phyloP scores from a whole-genome alignment of 1,140 invertebrate genomes.

The Ceratosolen fusciceps region DNA sequence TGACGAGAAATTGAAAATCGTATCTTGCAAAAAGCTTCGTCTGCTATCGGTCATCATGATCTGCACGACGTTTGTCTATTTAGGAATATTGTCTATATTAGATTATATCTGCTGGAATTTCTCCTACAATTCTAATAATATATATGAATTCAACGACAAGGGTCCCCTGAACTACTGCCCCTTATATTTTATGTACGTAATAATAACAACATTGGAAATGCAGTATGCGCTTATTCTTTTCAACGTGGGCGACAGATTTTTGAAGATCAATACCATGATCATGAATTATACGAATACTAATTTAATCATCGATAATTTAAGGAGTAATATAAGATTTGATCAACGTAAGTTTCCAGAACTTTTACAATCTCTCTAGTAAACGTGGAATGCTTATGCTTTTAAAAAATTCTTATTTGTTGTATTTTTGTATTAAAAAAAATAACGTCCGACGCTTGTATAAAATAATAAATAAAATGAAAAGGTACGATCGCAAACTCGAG shows the following conservation, averaged over 20 bases:
- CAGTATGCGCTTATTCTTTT: conserved; percentile 64
- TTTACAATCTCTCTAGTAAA: too few relatives aligned
- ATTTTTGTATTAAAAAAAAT: too few relatives aligned
- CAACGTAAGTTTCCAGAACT: conserved; percentile 10
- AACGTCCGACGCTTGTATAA: too few relatives aligned
- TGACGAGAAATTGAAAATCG: conserved; percentile 58
- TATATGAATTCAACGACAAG: conserved; percentile 53
- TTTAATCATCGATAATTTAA: conserved; percentile 54
- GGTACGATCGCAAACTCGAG: too few relatives aligned
- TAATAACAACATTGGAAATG: conserved; percentile 63
- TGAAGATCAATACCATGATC: conserved; percentile 61
- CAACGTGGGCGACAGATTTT: conserved; percentile 63
- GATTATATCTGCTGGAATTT: conserved; percentile 62
- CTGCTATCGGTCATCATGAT: conserved; percentile 54
- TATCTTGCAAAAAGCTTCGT: conserved; percentile 55
- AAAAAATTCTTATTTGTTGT: too few relatives aligned
- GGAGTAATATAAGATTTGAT: conserved; percentile 61
- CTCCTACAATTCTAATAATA: conserved; percentile 53
- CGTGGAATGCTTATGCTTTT: too few relatives aligned
- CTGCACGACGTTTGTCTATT: conserved; percentile 49
- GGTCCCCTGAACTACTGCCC: conserved; percentile 67
- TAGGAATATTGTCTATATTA: conserved; percentile 55
- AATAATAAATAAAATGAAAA: too few relatives aligned
- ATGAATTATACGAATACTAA: conserved; percentile 57
- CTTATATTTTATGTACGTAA: conserved; percentile 65